These are phyloP conservation scores for Toxostoma redivivum DNA, from an alignment of 2,113 vertebrate species.

Conservation along the genomic window DNA sequence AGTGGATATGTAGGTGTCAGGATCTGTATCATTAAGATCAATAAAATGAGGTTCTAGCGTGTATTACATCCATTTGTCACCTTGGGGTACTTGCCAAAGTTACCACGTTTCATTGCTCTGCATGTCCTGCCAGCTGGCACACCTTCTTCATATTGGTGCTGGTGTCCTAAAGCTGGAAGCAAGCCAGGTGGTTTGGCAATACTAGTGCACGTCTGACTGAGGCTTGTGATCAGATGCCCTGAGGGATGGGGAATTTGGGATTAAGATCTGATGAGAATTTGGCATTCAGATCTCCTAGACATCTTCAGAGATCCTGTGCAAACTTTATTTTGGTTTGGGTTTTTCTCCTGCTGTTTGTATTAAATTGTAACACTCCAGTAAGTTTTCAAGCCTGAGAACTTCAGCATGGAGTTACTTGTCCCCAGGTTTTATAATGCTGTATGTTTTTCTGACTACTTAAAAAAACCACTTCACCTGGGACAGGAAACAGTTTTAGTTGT, in stretches of 20 bases:
- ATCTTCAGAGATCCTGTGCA: neutral
- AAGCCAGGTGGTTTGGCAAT: neutral
- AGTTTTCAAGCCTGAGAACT: neutral
- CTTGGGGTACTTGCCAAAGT: neutral
- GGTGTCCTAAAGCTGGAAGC: slow-evolving; percentile 19
- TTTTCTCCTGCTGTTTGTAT: neutral
- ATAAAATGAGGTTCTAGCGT: neutral
- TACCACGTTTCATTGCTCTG: neutral
- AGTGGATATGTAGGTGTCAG: neutral
- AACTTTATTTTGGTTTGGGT: neutral
- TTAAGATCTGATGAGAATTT: neutral
- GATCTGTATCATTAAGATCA: neutral
- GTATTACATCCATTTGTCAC: neutral
- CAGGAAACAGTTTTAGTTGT: slow-evolving; percentile 17
- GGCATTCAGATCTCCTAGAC: neutral
- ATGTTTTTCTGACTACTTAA: slow-evolving; percentile 42
- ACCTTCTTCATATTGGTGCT: slow-evolving; percentile 11
- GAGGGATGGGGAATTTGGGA: neutral
- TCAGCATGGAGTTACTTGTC: neutral
- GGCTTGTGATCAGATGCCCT: neutral
- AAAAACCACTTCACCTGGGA: slow-evolving; percentile 44
- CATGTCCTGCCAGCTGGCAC: slow-evolving; percentile 15
- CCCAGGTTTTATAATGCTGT: slow-evolving; percentile 1
- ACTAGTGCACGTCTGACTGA: neutral
- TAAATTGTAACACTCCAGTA: neutral